Base-by-base conservation (phyloP, 2,888 invertebrate genomes). In the Eristalis tenax region DNA sequence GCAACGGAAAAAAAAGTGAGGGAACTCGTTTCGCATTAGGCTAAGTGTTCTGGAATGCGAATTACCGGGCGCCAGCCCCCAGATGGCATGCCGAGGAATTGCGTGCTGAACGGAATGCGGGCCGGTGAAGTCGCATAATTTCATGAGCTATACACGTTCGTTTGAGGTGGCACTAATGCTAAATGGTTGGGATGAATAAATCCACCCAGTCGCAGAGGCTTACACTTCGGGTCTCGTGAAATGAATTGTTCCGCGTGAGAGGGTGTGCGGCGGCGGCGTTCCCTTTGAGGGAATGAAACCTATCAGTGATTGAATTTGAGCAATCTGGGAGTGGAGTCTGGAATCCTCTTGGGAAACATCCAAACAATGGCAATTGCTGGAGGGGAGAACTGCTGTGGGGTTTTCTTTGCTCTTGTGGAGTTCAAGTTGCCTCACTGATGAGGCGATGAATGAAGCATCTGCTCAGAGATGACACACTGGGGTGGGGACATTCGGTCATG, bases 41-140 rank as follows among this genome's bases (percentile, higher is more conserved):
- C 56, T 74, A 74, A 74, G 64, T 74, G 56, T 64, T 65, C 10
- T 32, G 38, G 56, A 74, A 56, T 64, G 74, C 11, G 74, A 74
- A 64, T 56, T 26, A 28, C 15, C 15, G 18, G 59, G 57, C n/a
- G 32, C 40, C 23, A 40, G 35, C 64, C 23, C 28, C 32, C 43
- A 59, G 57, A 59, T 61, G 71, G 59, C 26, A 18, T 59, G 26
- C 38, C 10, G 11, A 38, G 1, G 61, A 38, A 28, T 68, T 69
- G 56, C 69, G 71, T 38, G 23, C 13, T 28, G 57, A 4, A 5
- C 13, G 59, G 22, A 11, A 8, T 59, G 59, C 59, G 13, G 59
- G 6, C 22, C 22, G 13, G 56, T 5, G 56, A 56, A 56, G 56
- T 4, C 26, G 15, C 59, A 59, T 59, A 59, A 59, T 59, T 59